Conservation (phyloP, 2,797 vertebrate genomes). For the Sebastes itinus region DNA sequence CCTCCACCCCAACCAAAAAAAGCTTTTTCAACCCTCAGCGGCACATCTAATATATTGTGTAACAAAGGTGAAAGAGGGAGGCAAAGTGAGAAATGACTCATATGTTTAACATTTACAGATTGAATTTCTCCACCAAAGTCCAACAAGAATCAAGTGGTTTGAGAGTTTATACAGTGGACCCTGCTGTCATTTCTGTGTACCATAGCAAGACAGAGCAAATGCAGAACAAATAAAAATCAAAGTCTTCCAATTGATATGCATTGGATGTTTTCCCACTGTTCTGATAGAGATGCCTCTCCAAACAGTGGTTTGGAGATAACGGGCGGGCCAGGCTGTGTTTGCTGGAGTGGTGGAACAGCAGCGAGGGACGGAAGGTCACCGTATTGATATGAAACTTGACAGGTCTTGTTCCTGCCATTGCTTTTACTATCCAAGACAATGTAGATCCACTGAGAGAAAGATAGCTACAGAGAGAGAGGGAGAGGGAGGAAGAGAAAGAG, state of each 20-base stretch:
- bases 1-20: neutral
- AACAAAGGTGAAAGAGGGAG: neutral
- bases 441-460: constrained; percentile 35
- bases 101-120: constrained; percentile 54
- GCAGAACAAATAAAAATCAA: constrained; percentile 78
- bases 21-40: neutral
- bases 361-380: constrained; percentile 62
- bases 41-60: neutral
- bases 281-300: constrained; percentile 78
- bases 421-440: constrained; percentile 51
- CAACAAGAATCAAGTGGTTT: constrained; percentile 56
- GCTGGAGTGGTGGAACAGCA: constrained; percentile 59
- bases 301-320: constrained; percentile 78
- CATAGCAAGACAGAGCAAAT: constrained; percentile 65
- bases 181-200: constrained; percentile 73
- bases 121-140: constrained; percentile 48
- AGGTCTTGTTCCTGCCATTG: constrained; percentile 52
- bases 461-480: constrained; percentile 9
- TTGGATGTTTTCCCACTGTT: constrained; percentile 74
- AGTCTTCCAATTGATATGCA: constrained; percentile 76
- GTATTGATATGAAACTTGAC: constrained; percentile 72
- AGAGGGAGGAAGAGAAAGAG: neutral
- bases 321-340: constrained; percentile 56
- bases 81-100: constrained; percentile 27
- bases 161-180: constrained; percentile 69